Conservation (phyloP, 1,140 invertebrate genomes). For the Apis dorsata region DNA sequence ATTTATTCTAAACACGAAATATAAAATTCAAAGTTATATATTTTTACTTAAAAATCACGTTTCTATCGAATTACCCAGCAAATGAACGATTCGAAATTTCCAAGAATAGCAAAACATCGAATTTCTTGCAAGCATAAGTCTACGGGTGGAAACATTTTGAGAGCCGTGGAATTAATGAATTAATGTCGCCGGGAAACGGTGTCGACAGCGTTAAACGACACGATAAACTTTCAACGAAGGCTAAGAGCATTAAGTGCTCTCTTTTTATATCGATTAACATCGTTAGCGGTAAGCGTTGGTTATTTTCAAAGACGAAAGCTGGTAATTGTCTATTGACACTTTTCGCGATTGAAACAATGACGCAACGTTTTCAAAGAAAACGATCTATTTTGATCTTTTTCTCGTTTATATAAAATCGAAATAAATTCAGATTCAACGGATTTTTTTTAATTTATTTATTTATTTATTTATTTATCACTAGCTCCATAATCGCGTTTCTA, state of each 20-base stretch:
- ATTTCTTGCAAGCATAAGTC: neutral
- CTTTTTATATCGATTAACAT: conserved; percentile 31
- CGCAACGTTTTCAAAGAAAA: neutral
- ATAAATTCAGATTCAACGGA: no score
- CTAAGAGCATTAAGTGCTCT: conserved; percentile 20
- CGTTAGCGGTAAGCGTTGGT: neutral
- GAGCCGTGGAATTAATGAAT: conserved; percentile 16
- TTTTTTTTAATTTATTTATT: no score
- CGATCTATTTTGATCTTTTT: neutral
- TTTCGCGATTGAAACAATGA: neutral
- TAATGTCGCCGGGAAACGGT: neutral
- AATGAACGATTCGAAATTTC: neutral
- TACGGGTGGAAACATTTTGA: conserved; percentile 4
- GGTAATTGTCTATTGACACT: neutral
- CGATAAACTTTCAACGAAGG: conserved; percentile 11
- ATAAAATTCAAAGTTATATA: no score
- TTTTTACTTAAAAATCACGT: neutral
- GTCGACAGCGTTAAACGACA: conserved; percentile 23
- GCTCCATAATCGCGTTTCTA: neutral
- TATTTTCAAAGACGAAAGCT: conserved; percentile 2
- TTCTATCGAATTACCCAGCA: no score
- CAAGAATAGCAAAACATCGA: neutral
- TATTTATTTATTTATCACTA: neutral
- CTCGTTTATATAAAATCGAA: neutral
- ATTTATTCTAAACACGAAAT: no score